A percentile compares a stretch with the other conserved stretches of the same genome.
These are phyloP conservation scores for Hepsetus odoe DNA, from an alignment of 2,113 vertebrate genomes.

Conservation along the genomic window DNA sequence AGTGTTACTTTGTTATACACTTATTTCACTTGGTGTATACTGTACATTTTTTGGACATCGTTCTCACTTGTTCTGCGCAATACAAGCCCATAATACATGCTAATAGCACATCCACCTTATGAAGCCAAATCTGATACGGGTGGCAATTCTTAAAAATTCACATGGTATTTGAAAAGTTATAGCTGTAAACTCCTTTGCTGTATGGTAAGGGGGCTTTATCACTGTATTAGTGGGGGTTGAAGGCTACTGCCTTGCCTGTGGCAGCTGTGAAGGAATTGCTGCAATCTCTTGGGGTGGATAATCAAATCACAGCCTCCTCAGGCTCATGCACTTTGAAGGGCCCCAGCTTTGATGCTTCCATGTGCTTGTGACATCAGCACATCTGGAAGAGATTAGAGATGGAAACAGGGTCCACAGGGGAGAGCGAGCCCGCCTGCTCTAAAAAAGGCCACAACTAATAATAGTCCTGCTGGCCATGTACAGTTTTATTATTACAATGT, in stretches of 20 bases:
- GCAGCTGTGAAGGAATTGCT: not conserved
- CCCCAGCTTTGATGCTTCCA: slow-evolving; percentile 23
- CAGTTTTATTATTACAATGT: slow-evolving; percentile 30
- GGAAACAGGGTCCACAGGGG: slow-evolving; percentile 37
- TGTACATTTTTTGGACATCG: too few relatives aligned
- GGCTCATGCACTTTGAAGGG: slow-evolving; percentile 20
- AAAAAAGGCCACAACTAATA: slow-evolving; percentile 49
- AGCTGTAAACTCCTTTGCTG: not conserved
- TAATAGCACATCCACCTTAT: not conserved
- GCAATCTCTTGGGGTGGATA: not conserved
- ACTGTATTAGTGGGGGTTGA: not conserved
- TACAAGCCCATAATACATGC: not conserved
- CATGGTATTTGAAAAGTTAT: not conserved
- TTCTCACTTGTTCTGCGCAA: too few relatives aligned
- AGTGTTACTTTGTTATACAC: not conserved
- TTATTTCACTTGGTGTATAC: not conserved
- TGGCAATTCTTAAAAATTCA: not conserved
- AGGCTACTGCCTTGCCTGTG: not conserved
- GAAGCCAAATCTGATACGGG: not conserved
- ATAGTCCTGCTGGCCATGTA: slow-evolving; percentile 34
- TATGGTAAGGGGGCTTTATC: too few relatives aligned
- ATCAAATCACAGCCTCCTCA: slow-evolving; percentile 27
- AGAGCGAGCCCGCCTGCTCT: slow-evolving; percentile 21
- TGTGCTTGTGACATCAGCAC: slow-evolving; percentile 42
- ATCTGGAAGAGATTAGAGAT: slow-evolving; percentile 54